A percentile compares a stretch with the other conserved stretches of the same genome.
These are phyloP conservation scores for Poeciliopsis occidentalis DNA, from an alignment of 2,113 vertebrate genomes.

Conservation along the genomic window DNA sequence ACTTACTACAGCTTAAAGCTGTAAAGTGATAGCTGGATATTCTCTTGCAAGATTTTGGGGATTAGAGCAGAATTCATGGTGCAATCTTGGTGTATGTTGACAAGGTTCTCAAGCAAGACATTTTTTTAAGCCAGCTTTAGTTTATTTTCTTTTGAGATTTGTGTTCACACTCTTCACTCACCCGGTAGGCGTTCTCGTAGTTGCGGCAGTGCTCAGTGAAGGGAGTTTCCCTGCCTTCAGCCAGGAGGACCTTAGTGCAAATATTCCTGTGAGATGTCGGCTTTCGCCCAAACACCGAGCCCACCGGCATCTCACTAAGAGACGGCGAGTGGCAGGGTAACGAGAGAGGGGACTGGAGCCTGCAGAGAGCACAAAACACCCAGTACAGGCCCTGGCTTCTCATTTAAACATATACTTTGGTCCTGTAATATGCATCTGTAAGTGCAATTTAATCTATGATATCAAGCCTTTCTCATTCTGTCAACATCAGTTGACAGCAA, in stretches of 20 bases:
- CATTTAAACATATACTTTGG: neutral
- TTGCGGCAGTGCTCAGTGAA: constrained; percentile 89
- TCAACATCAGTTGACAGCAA: neutral
- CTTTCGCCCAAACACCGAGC: constrained; percentile 79
- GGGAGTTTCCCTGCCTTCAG: constrained; percentile 84
- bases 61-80: neutral
- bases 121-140: neutral
- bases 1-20: neutral
- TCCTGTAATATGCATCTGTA: neutral
- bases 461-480: neutral
- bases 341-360: constrained; percentile 77
- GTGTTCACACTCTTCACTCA: constrained; percentile 58
- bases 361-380: constrained; percentile 26
- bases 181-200: constrained; percentile 88
- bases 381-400: neutral
- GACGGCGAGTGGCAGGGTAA: constrained; percentile 77
- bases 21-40: neutral
- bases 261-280: constrained; percentile 87
- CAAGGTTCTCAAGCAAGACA: neutral
- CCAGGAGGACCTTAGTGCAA: constrained; percentile 92
- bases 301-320: constrained; percentile 80
- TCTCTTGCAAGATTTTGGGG: neutral
- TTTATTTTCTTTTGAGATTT: neutral
- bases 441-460: neutral
- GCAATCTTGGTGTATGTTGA: neutral